These are phyloP conservation scores for Spea hammondii DNA, from an alignment of 2,797 vertebrate species.

Conservation along the genomic window DNA sequence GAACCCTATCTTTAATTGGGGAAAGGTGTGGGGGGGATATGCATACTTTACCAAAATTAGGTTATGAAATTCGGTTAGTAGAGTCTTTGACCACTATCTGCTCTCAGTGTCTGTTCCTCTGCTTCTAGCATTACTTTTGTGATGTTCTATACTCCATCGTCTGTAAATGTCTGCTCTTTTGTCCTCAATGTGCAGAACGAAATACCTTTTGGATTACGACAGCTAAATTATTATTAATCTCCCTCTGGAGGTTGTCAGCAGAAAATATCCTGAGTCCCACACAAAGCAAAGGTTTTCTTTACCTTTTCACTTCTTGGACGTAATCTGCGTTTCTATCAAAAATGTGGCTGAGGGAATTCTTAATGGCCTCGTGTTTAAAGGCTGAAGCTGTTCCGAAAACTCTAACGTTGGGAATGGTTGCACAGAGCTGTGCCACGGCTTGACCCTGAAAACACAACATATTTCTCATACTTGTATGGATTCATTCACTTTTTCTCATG, in stretches of 20 bases:
- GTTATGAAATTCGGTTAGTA: too few relatives aligned
- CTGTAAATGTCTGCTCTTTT: neutral
- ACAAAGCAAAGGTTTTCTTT: slow-evolving; percentile 56
- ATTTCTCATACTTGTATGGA: neutral
- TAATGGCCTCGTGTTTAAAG: slow-evolving; percentile 95
- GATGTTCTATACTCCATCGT: too few relatives aligned
- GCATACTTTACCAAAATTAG: too few relatives aligned
- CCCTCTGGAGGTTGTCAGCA: neutral
- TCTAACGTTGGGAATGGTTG: slow-evolving; percentile 86
- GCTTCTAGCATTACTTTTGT: too few relatives aligned
- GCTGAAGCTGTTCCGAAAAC: slow-evolving; percentile 93
- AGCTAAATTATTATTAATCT: neutral
- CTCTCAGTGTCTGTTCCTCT: too few relatives aligned
- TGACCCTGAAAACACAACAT: slow-evolving; percentile 80
- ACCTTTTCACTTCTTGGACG: slow-evolving; percentile 96
- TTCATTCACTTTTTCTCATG: too few relatives aligned
- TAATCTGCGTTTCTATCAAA: slow-evolving; percentile 95
- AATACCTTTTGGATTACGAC: neutral
- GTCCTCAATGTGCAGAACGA: neutral
- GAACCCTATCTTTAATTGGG: too few relatives aligned
- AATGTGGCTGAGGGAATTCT: slow-evolving; percentile 90
- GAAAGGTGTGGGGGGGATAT: too few relatives aligned
- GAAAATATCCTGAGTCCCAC: neutral
- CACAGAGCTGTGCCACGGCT: slow-evolving; percentile 95
- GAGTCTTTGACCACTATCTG: too few relatives aligned